Base-by-base conservation (phyloP, 1,140 invertebrate genomes). In the Atta colombica region DNA sequence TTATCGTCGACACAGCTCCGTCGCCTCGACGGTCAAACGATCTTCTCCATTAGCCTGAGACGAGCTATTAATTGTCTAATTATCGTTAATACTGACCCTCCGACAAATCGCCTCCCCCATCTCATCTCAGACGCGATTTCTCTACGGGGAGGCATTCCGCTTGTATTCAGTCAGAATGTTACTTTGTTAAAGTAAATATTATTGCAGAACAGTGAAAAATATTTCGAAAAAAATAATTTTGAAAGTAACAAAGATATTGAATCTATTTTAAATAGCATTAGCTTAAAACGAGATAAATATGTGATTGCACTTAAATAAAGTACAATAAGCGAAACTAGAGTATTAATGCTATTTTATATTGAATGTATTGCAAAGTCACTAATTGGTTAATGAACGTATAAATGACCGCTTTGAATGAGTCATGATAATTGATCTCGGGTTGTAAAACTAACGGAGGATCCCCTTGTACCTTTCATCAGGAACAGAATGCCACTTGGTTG, bases 11-110 rank as follows among this genome's bases (percentile, higher is more conserved):
- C 89, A 39, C 53, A 71, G 71, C 74, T 77, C 58, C 63, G 88
- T 84, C 82, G 65, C 77, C 87, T 53, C 81, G 77, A 35, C 87
- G 68, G 58, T 60, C 85, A 77, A 84, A 69, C 90, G 87, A 91
- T 92, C 89, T 82, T 61, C 90, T 91, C 84, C 81, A 91, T 92
- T 92, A 86, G 84, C 87, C 91, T 88, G 92, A 89, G 91, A 91
- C 87, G 90, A 91, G 90, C 75, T 87, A 90, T 91, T 91, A 92
- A 92, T 92, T 92, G 90, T 92, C 88, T 91, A 92, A 92, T 92
- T 92, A 92, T 91, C 90, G 91, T 91, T 92, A 91, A 91, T 91
- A 77, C 78, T 75, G 89, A 81, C 77, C 88, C 89, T 87, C 71
- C 53, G 53, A 60, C 55, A n/a, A 51, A 61, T 53, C 85, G 53